These are phyloP conservation scores for Myopa tessellatipennis DNA, from an alignment of 2,888 invertebrate genomes.

Conservation along the genomic window DNA sequence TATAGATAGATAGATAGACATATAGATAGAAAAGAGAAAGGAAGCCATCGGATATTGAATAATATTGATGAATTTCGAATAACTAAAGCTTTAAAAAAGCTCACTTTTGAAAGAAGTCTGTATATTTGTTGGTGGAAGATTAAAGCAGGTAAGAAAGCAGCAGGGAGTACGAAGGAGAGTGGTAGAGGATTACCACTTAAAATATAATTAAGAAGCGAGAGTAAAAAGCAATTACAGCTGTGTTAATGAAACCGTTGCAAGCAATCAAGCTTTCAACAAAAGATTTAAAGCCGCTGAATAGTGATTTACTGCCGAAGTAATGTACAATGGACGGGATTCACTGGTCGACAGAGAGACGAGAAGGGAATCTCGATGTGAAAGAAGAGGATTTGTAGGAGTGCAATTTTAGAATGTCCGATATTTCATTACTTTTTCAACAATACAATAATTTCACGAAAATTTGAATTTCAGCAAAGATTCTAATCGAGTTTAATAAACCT, in stretches of 20 bases:
- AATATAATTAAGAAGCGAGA: slow-evolving; percentile 30
- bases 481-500: neutral
- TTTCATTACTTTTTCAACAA: no score
- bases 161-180: no score
- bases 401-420: no score
- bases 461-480: neutral
- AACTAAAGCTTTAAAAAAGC: neutral
- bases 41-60: slow-evolving; percentile 37
- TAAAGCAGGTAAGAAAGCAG: no score
- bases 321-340: no score
- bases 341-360: neutral
- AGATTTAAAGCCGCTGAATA: no score
- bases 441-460: no score
- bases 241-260: neutral
- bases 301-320: no score
- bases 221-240: slow-evolving; percentile 17
- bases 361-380: neutral
- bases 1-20: no score
- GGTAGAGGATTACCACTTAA: neutral
- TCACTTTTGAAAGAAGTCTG: no score
- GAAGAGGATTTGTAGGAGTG: no score
- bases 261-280: neutral
- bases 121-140: no score
- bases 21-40: slow-evolving; percentile 32
- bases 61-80: slow-evolving; percentile 7